Evolutionary conservation across 2,113 vertebrate species (phyloP), one percentile per base, ranked within the genome.

Genomic region (Rattus norvegicus): DNA sequence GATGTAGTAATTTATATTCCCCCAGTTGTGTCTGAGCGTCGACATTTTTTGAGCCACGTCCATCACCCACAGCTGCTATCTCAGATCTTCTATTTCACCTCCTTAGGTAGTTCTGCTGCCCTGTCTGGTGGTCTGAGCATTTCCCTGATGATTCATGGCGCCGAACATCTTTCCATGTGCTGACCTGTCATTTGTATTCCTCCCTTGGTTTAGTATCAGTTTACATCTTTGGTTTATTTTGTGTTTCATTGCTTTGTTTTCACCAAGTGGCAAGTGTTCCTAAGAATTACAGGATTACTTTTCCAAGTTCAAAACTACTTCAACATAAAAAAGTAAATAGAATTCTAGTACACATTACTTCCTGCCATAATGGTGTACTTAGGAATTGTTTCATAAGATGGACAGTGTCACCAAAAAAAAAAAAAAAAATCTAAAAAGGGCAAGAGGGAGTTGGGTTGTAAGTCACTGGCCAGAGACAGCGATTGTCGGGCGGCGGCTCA

Each of bases 271-370:
- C 56, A 47, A 95, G n/a, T 4, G 36, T 79, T 85, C 19, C 73
- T 39, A 65, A 65, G 30, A 59, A 36, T 33, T 87, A 28, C 67
- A 73, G 36, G 5, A 2, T 20, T 30, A 65, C 36, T 92, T 52
- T 85, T 90, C 9, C 17, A 91, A 93, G 83, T 63, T 95, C 94
- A 91, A 91, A 80, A 84, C 83, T 79, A 87, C 83, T 95, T 90
- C n/a, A 80, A 88, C 90, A 85, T 77, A 56, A 75, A 59, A 95
- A 69, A 11, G 76, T 88, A 75, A 63, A 75, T 39, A 88, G 16
- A 61, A n/a, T 33, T 43, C 59, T 69, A 54, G 13, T 13, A 13
- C 19, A 4, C 13, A 19, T n/a, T 6, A 67, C 5, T 49, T 1
- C 17, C 24, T 24, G 24, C 63, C 28, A 54, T 39, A 73, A 47